Percentiles rank a stretch among this genome's conserved stretches.
Evolutionary conservation across 2,113 vertebrate genomes (phyloP).

Genomic region (Leptodactylus fuscus): DNA sequence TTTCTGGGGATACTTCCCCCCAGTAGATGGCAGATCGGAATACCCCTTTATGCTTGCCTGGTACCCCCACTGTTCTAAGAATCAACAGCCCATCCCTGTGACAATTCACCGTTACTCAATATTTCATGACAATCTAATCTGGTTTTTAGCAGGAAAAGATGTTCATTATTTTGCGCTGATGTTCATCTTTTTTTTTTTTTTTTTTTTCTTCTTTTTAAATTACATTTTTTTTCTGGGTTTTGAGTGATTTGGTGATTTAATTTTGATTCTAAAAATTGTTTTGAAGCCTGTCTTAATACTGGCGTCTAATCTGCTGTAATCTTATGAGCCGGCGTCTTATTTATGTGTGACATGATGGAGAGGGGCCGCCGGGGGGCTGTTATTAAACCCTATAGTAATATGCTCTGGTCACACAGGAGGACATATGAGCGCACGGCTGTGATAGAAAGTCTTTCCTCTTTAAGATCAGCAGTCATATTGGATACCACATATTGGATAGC

Average conservation of each 20-base stretch:
- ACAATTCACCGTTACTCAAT: too few relatives aligned
- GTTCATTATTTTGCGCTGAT: not conserved
- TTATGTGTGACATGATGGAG: conserved; percentile 51
- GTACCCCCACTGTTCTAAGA: too few relatives aligned
- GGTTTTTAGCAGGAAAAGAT: not conserved
- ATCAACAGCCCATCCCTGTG: too few relatives aligned
- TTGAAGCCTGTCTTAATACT: conserved; percentile 61
- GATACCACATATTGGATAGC: too few relatives aligned
- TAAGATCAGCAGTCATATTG: too few relatives aligned
- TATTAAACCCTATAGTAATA: not conserved
- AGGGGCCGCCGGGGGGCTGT: not conserved
- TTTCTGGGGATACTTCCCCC: too few relatives aligned
- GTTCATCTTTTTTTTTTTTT: conserved; percentile 1
- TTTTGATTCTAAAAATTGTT: conserved; percentile 50
- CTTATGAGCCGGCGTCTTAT: conserved; percentile 53
- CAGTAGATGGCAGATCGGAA: too few relatives aligned
- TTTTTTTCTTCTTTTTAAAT: not conserved
- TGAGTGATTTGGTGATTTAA: conserved; percentile 36
- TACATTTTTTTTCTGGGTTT: not conserved
- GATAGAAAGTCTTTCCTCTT: too few relatives aligned
- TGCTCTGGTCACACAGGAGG: too few relatives aligned
- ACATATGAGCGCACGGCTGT: too few relatives aligned
- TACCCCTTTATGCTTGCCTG: too few relatives aligned
- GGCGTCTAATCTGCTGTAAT: conserved; percentile 65
- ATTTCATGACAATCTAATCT: conserved; percentile 18